These are phyloP conservation scores for Threskiornis aethiopicus DNA, from an alignment of 2,797 vertebrate species.

Conservation along the genomic window DNA sequence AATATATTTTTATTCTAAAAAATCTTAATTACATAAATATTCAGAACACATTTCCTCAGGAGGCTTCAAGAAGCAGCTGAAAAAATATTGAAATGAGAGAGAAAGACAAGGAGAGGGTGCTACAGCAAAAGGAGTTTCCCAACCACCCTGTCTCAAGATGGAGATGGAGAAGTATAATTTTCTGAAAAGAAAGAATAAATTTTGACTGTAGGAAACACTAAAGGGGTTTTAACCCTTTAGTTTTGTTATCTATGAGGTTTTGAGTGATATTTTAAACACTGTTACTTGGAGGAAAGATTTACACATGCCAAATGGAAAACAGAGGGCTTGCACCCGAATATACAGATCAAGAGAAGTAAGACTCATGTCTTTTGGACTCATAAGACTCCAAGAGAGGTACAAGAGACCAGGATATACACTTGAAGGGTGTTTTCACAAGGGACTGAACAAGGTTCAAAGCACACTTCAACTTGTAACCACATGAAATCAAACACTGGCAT, in stretches of 20 bases:
- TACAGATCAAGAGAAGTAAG: not conserved
- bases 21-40: not conserved
- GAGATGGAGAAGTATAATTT: not conserved
- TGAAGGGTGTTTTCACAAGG: not conserved
- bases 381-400: not conserved
- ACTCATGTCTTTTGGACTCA: not conserved
- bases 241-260: not conserved
- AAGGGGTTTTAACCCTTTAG: not conserved
- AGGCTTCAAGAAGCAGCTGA: not conserved
- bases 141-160: not conserved
- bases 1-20: not conserved
- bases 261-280: not conserved
- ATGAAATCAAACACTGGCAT: not conserved
- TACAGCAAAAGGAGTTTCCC: not conserved
- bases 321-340: not conserved
- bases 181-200: not conserved
- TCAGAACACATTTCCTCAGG: not conserved
- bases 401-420: not conserved
- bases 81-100: not conserved
- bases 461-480: not conserved
- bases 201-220: not conserved
- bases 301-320: not conserved
- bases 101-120: not conserved
- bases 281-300: not conserved
- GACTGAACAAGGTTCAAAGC: not conserved